Base-by-base conservation (phyloP, 2,888 invertebrate genomes). In the Leistus spinibarbis region DNA sequence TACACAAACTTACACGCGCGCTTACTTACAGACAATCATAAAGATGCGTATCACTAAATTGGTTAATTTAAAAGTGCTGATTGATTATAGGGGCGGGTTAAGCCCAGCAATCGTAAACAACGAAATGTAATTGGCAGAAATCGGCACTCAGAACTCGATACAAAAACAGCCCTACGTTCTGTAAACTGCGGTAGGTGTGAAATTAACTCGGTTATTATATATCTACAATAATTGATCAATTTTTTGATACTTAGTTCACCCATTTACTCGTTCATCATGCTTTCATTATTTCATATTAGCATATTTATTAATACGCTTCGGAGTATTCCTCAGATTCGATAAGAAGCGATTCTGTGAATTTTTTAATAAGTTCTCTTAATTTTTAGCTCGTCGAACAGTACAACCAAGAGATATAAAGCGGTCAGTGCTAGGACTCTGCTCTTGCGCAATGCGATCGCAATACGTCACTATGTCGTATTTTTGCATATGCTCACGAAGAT, bases 41-140 rank as follows among this genome's bases (percentile, higher is more conserved):
- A 65, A 24, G 75, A 75, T 75, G 53, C 54, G 75, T 83, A 84
- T 84, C 84, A 82, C 81, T 82, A 83, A 83, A 84, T 83, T 84
- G 83, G 83, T 83, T 84, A 84, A 84, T 83, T 83, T 83, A 83
- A 83, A 83, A 83, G 82, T 82, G 40, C 57, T 76, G 76, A 75
- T 69, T 75, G 75, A 75, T 75, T 69, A 72, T 63, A 60, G 65
- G 57, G 75, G 75, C 75, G 69, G 53, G 53, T 57, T 23, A 20
- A 57, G 19, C n/a, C n/a, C 68, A 22, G 60, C 54, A 54, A 16
- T 66, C 75, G 64, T 75, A 75, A 75, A 75, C 69, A 63, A 68
- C 64, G 54, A 75, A 73, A 53, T 64, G 75, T 75, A 75, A 75
- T 75, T 75, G 68, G 75, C 69, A 69, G 67, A 73, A 67, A 66